Base-by-base conservation (phyloP, 1,140 invertebrate genomes). In the Saccostrea glomerata region DNA sequence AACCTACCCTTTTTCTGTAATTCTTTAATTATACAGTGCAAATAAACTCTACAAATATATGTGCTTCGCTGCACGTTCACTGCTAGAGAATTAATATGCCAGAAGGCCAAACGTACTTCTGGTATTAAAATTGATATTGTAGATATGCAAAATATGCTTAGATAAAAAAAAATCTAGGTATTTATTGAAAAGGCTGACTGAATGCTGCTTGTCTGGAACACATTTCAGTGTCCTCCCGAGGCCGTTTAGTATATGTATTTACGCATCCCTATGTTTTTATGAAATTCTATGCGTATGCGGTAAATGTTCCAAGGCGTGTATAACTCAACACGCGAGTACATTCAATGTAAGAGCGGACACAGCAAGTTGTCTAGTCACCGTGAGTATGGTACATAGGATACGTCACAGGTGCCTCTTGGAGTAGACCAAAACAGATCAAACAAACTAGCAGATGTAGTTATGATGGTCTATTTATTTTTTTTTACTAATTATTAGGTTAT, bases 391-490 rank as follows among this genome's bases (percentile, higher is more conserved):
- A 30, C 13, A 12, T 30, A 15, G 66, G 25, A 11, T 13, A 30
- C 30, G 11, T 36, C 5, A 77, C 25, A 25, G 30, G 70, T 30
- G 70, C 70, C 30, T 36, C 70, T 77, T 30, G 15, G 15, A 36
- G 70, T 77, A 77, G 70, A 36, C 25, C 12, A 77, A 77, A 77
- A 30, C 23, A 23, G 15, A 20, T n/a, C 20, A 23, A 66, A n/a
- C 25, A 12, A 17, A 36, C 11, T 77, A 15, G 23, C 25, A 36
- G 70, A 77, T n/a, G 6, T 63, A 63, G 58, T 63, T 63, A 20
- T 63, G 58, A 63, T 63, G 25, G 70, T 77, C 70, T 77, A 30
- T 77, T 77, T 30, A 23, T 77, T 77, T 36, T 30, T 77, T 77
- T 36, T 30, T 30, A 77, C 11, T 13, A 77, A 9, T 30, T 77